These are phyloP conservation scores for Gadus macrocephalus DNA, from an alignment of 2,113 vertebrate species.

Conservation along the genomic window DNA sequence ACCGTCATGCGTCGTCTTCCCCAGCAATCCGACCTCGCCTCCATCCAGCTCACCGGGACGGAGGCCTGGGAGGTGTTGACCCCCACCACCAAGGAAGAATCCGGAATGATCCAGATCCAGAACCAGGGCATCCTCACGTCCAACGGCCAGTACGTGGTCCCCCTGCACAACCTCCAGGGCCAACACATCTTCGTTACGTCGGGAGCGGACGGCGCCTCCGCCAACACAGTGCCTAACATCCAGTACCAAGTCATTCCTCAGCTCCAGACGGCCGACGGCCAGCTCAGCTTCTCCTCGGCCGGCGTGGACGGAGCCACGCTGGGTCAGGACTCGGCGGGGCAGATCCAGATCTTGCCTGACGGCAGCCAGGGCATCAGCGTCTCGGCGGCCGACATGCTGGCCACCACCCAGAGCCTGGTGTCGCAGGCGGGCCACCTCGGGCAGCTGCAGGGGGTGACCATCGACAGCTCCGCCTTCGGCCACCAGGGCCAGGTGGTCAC, in stretches of 20 bases:
- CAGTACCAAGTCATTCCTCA: constrained; percentile 99
- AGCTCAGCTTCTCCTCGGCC: constrained; percentile 90
- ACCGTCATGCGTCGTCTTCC: constrained; percentile 35
- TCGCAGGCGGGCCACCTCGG: constrained; percentile 91
- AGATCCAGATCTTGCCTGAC: constrained; percentile 96
- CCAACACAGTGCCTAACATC: constrained; percentile 95
- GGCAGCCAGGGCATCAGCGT: constrained; percentile 87
- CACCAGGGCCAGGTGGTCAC: constrained; percentile 96
- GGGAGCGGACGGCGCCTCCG: constrained; percentile 86
- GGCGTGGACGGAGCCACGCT: constrained; percentile 84
- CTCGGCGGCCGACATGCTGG: constrained; percentile 82
- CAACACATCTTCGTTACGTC: constrained; percentile 95
- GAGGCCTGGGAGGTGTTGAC: constrained; percentile 95
- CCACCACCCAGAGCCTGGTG: constrained; percentile 87
- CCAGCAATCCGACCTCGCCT: constrained; percentile 84
- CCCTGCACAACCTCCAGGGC: constrained; percentile 95
- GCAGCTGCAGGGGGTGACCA: constrained; percentile 92
- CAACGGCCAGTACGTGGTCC: constrained; percentile 97
- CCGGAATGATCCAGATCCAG: constrained; percentile 93
- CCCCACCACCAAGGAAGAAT: constrained; percentile 87
- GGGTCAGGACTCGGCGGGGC: constrained; percentile 88
- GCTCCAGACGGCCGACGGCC: constrained; percentile 94
- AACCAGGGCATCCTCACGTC: constrained; percentile 89
- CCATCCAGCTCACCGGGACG: constrained; percentile 86
- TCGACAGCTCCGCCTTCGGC: constrained; percentile 90